Conservation (phyloP, 2,888 invertebrate genomes). For the Dryobotodes eremita region DNA sequence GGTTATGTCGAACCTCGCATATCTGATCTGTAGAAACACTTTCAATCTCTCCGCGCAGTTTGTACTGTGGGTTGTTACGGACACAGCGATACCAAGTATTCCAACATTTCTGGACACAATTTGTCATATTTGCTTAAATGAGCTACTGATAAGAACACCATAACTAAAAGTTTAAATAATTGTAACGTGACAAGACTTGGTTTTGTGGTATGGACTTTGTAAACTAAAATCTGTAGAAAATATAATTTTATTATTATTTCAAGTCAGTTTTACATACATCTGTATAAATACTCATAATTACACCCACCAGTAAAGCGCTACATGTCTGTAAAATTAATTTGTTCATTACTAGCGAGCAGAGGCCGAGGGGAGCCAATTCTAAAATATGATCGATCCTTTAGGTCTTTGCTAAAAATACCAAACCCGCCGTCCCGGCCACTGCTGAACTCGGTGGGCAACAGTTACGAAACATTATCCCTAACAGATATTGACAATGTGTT, state of each 20-base stretch:
- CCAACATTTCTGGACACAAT: not conserved
- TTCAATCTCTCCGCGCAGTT: conserved; percentile 55
- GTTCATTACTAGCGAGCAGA: not conserved
- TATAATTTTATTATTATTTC: not conserved
- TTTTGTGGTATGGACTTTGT: not conserved
- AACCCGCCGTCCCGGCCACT: too few relatives aligned
- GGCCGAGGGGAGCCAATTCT: not conserved
- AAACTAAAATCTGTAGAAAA: not conserved
- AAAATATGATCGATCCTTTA: not conserved
- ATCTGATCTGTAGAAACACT: conserved; percentile 53
- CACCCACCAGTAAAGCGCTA: not conserved
- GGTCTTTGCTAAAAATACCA: not conserved
- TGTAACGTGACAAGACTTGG: not conserved
- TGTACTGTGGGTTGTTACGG: not conserved
- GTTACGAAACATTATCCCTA: not conserved
- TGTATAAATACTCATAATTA: not conserved
- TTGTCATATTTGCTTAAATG: conserved; percentile 7
- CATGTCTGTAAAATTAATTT: not conserved
- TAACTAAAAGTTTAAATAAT: conserved; percentile 1
- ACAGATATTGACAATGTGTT: not conserved
- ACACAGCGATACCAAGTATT: conserved; percentile 23
- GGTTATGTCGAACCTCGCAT: conserved; percentile 20
- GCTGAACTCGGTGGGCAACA: not conserved
- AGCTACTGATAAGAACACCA: conserved; percentile 20
- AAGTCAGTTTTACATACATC: not conserved